Evolutionary conservation across 2,797 vertebrate genomes (phyloP).

Genomic region (Pseudochirops cupreus): DNA sequence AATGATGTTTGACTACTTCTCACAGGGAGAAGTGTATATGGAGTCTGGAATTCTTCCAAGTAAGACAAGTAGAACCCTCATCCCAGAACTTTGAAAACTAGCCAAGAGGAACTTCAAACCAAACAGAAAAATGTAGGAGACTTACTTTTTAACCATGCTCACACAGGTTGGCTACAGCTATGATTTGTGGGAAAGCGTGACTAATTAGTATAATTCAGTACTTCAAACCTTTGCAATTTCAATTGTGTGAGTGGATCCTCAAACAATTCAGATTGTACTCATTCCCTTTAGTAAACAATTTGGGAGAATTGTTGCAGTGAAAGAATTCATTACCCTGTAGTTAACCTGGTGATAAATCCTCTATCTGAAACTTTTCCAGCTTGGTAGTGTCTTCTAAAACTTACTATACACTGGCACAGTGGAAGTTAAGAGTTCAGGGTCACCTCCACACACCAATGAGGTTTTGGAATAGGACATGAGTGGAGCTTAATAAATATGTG

Average conservation of each 20-base stretch:
- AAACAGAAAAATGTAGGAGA: background rate
- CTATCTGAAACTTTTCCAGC: background rate
- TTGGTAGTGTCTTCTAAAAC: background rate
- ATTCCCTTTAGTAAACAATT: background rate
- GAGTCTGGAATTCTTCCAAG: background rate
- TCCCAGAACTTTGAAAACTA: constrained; percentile 36
- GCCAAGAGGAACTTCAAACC: constrained; percentile 7
- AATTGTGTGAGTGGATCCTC: background rate
- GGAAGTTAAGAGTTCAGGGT: background rate
- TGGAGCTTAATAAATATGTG: background rate
- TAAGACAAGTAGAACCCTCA: background rate
- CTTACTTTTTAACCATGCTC: background rate
- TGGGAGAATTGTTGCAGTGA: background rate
- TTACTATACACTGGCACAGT: background rate
- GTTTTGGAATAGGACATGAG: background rate
- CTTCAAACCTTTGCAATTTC: background rate
- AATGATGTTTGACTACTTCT: constrained; percentile 19
- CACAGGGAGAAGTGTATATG: background rate
- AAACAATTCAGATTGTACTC: background rate
- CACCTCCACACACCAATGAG: background rate
- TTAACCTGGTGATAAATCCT: background rate
- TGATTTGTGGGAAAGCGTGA: background rate
- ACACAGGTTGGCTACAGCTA: background rate
- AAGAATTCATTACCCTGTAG: background rate
- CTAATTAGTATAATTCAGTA: background rate